Evolutionary conservation across 2,888 invertebrate species (phyloP).

Genomic region (Nebria brevicollis): DNA sequence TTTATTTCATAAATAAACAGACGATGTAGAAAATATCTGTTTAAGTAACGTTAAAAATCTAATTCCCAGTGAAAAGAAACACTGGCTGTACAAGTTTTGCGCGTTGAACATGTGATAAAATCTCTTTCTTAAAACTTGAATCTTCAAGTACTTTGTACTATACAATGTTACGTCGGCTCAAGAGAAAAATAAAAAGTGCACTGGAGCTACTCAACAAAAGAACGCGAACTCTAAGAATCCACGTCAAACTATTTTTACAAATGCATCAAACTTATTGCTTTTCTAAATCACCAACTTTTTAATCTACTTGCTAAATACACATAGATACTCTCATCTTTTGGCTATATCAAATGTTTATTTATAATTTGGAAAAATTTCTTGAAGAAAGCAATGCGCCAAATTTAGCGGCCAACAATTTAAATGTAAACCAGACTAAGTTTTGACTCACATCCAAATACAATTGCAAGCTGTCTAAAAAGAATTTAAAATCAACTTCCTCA

Average conservation of each 20-base stretch:
- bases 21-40: not conserved
- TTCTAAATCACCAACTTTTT: not conserved
- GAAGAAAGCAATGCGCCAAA: conserved; percentile 3
- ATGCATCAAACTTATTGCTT: not conserved
- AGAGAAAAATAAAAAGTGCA: not conserved
- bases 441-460: not conserved
- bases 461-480: not conserved
- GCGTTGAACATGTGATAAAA: not conserved
- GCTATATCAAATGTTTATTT: not conserved
- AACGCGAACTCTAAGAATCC: not conserved
- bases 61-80: not conserved
- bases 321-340: not conserved
- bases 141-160: not conserved
- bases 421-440: not conserved
- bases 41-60: not conserved
- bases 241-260: not conserved
- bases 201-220: not conserved
- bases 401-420: conserved; percentile 6
- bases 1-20: not conserved
- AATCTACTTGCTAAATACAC: no score
- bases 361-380: not conserved
- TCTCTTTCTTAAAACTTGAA: conserved; percentile 1
- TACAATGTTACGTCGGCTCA: not conserved
- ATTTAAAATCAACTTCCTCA: no score
- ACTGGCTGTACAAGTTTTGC: not conserved